Evolutionary conservation across 2,888 invertebrate genomes (phyloP).

Genomic region (Metopia argyrocephala): DNA sequence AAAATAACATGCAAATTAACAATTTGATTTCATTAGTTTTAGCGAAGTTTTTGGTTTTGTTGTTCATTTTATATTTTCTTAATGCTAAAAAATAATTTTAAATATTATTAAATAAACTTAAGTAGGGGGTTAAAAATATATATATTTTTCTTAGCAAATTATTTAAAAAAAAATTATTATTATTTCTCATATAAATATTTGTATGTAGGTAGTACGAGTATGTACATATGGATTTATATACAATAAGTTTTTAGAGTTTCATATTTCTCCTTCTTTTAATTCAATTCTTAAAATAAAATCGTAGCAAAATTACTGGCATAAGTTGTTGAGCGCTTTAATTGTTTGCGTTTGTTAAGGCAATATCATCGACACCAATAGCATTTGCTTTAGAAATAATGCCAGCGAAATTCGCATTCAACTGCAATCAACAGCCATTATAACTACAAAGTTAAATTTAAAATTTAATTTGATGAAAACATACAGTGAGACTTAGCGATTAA

Average conservation of each 20-base stretch:
- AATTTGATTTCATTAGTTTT: slow-evolving; percentile 60
- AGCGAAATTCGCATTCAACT: neutral
- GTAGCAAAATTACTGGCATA: slow-evolving; percentile 44
- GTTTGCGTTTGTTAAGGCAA: slow-evolving; percentile 55
- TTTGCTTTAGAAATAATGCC: neutral
- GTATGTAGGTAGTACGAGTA: no score
- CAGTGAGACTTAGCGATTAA: slow-evolving; percentile 1
- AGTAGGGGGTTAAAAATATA: slow-evolving; percentile 1
- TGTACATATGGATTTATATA: neutral
- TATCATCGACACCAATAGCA: slow-evolving; percentile 20
- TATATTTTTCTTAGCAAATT: slow-evolving; percentile 41
- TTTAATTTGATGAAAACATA: slow-evolving; percentile 2
- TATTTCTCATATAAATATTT: slow-evolving; percentile 23
- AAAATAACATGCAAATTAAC: slow-evolving; percentile 65
- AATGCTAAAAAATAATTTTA: slow-evolving; percentile 4
- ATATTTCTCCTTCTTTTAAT: slow-evolving; percentile 10
- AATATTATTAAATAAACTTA: slow-evolving; percentile 10
- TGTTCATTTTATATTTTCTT: neutral
- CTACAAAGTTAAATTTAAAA: slow-evolving; percentile 23
- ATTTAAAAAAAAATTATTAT: slow-evolving; percentile 46
- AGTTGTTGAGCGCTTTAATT: slow-evolving; percentile 57
- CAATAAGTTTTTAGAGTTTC: neutral
- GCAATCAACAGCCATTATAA: neutral
- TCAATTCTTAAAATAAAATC: slow-evolving; percentile 20
- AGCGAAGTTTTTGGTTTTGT: neutral